Conservation (phyloP, 2,113 vertebrate species). For the Psophia crepitans region DNA sequence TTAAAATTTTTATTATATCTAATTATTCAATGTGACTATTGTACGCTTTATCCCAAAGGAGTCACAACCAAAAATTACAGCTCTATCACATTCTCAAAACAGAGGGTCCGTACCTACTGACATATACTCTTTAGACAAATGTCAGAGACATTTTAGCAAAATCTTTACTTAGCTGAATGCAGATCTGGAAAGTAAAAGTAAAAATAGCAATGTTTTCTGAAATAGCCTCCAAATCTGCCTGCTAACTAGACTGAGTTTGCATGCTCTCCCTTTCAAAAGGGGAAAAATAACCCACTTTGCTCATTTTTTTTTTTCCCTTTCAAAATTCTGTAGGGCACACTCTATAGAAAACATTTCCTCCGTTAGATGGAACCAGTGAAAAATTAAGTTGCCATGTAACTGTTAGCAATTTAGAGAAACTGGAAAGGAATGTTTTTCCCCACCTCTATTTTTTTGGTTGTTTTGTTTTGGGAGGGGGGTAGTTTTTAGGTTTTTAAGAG, state of each 20-base stretch:
- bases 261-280: not conserved
- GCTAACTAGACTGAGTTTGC: not conserved
- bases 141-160: not conserved
- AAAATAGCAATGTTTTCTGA: not conserved
- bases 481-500: not conserved
- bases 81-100: not conserved
- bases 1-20: not conserved
- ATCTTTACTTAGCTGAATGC: not conserved
- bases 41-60: not conserved
- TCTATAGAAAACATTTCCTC: not conserved
- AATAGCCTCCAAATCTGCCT: not conserved
- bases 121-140: not conserved
- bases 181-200: not conserved
- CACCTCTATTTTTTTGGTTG: not conserved
- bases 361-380: not conserved
- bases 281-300: not conserved
- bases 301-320: slow-evolving; percentile 12
- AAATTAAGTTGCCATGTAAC: not conserved
- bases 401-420: not conserved
- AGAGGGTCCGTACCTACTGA: not conserved
- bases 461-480: too few relatives aligned
- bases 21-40: not conserved
- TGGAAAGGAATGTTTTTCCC: not conserved
- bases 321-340: not conserved
- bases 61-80: not conserved